Base-by-base conservation (phyloP, 2,797 vertebrate species). In the Thalassophryne amazonica region DNA sequence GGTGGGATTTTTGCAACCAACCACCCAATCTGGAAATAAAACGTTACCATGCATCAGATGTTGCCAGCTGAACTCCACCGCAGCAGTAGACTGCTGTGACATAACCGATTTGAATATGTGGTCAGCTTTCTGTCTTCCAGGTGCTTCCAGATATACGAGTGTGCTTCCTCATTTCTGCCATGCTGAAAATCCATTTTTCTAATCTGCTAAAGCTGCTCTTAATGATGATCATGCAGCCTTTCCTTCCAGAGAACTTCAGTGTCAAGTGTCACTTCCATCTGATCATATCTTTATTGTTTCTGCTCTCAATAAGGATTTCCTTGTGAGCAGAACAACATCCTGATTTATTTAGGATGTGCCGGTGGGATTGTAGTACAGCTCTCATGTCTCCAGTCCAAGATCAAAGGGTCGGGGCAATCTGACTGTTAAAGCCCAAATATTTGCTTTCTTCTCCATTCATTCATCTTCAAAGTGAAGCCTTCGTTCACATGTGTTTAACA, bases 281-380 rank as follows among this genome's bases (percentile, higher is more conserved):
- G 16, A 61, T 71, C 22, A n/a, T 53, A 53, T 60, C 63, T 71
- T 76, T 60, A 47, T 73, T 79, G 68, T 60, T 52, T 61, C 37
- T 14, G 42, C 43, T 59, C 31, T 19, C 47, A 66, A 61, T 78
- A 64, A 76, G 81, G 81, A 85, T 73, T 83, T 86, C 81, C 65
- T 78, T 69, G 57, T 57, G 69, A 75, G 64, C 69, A 71, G 51
- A 84, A 88, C 51, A 88, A 86, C 86, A 86, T 88, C 86, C 86
- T 85, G 83, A 81, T 87, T 75, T 53, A 48, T 51, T 66, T 35
- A 50, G 32, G 22, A 47, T 73, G 52, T 76, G 64, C 68, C 64
- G 73, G 72, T 81, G 78, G 72, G 76, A 81, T 62, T 59, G 25
- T 72, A 35, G 31, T 69, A 30, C 69, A 37, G 18, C 61, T 60